Conservation (phyloP, 2,797 vertebrate genomes). For the Pseudochirops cupreus region DNA sequence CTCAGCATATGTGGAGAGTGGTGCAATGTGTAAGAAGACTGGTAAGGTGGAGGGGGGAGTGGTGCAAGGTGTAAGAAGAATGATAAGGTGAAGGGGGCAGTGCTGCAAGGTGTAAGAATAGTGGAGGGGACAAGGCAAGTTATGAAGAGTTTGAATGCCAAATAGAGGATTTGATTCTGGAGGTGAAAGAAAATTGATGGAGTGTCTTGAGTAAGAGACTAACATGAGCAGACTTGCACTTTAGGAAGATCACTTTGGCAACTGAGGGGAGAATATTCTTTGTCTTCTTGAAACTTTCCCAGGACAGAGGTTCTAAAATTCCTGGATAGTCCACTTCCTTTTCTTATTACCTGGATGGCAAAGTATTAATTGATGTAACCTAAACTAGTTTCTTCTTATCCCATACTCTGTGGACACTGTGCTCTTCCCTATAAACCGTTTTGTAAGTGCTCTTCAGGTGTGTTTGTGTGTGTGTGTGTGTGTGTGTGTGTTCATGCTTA, state of each 20-base stretch:
- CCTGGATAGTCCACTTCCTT: not conserved
- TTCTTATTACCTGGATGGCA: not conserved
- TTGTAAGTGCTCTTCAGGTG: not conserved
- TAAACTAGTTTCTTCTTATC: not conserved
- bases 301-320: not conserved
- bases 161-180: not conserved
- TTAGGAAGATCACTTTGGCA: not conserved
- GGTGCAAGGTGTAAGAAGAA: too few relatives aligned
- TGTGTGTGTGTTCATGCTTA: not conserved
- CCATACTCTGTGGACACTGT: not conserved
- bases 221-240: not conserved
- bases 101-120: too few relatives aligned
- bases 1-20: not conserved
- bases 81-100: too few relatives aligned
- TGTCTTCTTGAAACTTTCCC: not conserved
- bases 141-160: not conserved
- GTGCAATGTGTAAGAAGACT: too few relatives aligned
- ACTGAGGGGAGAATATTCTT: not conserved
- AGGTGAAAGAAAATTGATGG: not conserved
- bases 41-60: too few relatives aligned
- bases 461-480: not conserved
- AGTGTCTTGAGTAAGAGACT: not conserved
- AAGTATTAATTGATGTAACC: not conserved
- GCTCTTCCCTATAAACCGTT: rapidly evolving
- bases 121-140: not conserved